phyloP scores from a whole-genome alignment of 2,888 invertebrate genomes.

The Nineta flava region DNA sequence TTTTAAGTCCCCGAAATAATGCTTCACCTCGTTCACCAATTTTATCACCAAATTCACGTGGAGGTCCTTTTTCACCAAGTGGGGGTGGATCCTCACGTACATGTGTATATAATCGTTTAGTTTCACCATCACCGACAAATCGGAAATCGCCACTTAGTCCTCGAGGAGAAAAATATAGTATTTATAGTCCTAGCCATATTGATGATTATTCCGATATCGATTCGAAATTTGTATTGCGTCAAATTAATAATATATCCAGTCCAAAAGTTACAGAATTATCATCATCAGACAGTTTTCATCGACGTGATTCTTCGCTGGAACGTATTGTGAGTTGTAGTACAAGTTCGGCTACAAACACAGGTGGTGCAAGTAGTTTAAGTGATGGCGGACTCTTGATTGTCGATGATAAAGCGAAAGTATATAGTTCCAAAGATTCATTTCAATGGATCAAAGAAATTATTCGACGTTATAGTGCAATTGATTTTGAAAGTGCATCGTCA shows the following conservation, averaged over 20 bases:
- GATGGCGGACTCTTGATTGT: conserved; percentile 24
- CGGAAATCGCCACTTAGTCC: conserved; percentile 26
- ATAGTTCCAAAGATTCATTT: conserved; percentile 19
- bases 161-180: conserved; percentile 27
- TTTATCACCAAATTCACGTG: conserved; percentile 27
- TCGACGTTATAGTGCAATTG: conserved; percentile 26
- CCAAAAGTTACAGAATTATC: conserved; percentile 2
- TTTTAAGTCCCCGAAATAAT: conserved; percentile 24
- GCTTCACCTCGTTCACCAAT: conserved; percentile 23
- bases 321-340: neutral
- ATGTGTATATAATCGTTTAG: conserved; percentile 20
- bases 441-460: conserved; percentile 29
- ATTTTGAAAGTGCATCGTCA: conserved; percentile 26
- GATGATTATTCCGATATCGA: conserved; percentile 29
- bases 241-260: conserved; percentile 18
- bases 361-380: neutral
- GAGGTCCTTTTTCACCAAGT: conserved; percentile 25
- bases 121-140: conserved; percentile 10
- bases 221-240: conserved; percentile 24
- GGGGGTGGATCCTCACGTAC: conserved; percentile 22
- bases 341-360: neutral
- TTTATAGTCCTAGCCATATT: conserved; percentile 26
- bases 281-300: neutral
- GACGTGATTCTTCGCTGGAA: neutral
- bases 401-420: conserved; percentile 17